A percentile compares a stretch with the other conserved stretches of the same genome.
Evolutionary conservation across 2,888 invertebrate genomes (phyloP).

Genomic region (Rotaria magnacalcarata): DNA sequence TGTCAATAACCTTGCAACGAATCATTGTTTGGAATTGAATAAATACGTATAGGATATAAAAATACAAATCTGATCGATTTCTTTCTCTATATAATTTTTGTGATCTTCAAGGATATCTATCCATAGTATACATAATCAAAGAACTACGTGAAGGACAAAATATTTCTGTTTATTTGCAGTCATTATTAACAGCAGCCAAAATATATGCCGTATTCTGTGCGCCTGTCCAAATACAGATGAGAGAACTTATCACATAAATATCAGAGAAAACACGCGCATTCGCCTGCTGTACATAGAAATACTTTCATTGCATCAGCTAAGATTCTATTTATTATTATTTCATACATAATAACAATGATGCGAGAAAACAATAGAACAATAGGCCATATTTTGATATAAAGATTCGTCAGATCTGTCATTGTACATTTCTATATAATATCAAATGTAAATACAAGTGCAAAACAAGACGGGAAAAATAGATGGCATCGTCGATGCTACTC

Average conservation of each 20-base stretch:
- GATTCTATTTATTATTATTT: background rate
- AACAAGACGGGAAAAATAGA: background rate
- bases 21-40: background rate
- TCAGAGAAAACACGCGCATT: background rate
- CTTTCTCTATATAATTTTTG: background rate
- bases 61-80: background rate
- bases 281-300: background rate
- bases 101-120: background rate
- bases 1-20: background rate
- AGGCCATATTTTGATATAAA: background rate
- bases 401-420: background rate
- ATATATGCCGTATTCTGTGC: background rate
- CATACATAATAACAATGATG: background rate
- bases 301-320: background rate
- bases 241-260: background rate
- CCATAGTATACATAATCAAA: background rate
- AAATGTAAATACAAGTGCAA: background rate
- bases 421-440: background rate
- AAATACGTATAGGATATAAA: background rate
- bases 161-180: background rate
- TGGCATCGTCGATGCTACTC: background rate
- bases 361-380: background rate
- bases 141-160: constrained; percentile 8
- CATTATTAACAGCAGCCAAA: background rate
- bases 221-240: background rate